Evolutionary conservation across 2,113 vertebrate species (phyloP).

Genomic region (Climacteris rufus): DNA sequence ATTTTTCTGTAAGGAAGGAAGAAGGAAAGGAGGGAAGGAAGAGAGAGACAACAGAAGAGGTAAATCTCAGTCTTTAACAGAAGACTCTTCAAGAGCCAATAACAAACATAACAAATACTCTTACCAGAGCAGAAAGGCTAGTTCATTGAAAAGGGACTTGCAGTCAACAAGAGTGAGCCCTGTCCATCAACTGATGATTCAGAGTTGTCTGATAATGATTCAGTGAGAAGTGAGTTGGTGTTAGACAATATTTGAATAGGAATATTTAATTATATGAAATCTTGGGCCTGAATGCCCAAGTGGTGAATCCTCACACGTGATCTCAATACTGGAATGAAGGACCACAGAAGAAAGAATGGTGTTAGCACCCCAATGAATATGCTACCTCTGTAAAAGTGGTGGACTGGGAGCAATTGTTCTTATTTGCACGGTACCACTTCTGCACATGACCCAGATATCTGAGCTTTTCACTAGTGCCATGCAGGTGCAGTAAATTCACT

Average conservation of each 20-base stretch:
- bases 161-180: background rate
- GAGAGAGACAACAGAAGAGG: slow-evolving; percentile 24
- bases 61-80: slow-evolving; percentile 13
- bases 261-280: background rate
- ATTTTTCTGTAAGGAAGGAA: slow-evolving; percentile 60
- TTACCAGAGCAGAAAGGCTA: slow-evolving; percentile 6
- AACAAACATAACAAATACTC: slow-evolving; percentile 13
- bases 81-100: background rate
- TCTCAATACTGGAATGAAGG: background rate
- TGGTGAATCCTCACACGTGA: background rate
- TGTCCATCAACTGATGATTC: background rate
- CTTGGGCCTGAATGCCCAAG: background rate
- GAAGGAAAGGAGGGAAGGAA: background rate
- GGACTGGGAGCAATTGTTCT: background rate
- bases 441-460: background rate
- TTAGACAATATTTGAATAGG: background rate
- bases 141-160: background rate
- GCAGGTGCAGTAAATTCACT: background rate
- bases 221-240: background rate
- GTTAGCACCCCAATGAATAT: background rate
- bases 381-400: background rate
- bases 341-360: background rate
- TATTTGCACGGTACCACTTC: background rate
- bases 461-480: background rate
- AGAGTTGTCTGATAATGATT: background rate